Conservation (phyloP, 2,797 vertebrate species). For the Schizopygopsis malacanthus region DNA sequence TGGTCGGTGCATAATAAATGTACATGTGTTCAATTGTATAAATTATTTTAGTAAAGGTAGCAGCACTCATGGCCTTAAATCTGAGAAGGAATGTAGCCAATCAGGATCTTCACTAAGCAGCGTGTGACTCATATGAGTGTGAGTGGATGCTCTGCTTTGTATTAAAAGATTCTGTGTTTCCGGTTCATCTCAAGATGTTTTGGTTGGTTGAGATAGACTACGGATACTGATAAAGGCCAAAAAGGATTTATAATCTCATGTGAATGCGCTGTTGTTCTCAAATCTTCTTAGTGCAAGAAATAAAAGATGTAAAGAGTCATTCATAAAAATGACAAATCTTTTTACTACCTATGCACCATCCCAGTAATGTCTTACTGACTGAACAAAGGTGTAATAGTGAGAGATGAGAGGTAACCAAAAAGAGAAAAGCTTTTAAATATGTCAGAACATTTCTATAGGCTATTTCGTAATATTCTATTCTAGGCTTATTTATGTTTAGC, state of each 20-base stretch:
- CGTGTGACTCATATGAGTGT: neutral
- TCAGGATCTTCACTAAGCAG: neutral
- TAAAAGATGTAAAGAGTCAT: neutral
- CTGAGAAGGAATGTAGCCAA: neutral
- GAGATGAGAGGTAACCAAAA: neutral
- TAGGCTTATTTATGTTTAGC: neutral
- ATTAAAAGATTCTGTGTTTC: constrained; percentile 41
- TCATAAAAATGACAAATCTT: neutral
- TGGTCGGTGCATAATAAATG: too few relatives aligned
- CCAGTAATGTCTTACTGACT: neutral
- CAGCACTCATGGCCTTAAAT: neutral
- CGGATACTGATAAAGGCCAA: constrained; percentile 49
- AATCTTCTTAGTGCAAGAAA: neutral
- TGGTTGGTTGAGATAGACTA: constrained; percentile 45
- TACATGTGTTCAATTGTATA: neutral
- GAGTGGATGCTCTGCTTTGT: constrained; percentile 31
- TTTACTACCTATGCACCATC: neutral
- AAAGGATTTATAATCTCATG: neutral
- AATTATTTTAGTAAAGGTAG: neutral
- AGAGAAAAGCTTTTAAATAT: neutral
- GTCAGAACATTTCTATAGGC: neutral
- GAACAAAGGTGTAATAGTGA: neutral
- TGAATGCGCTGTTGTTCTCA: neutral
- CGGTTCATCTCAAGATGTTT: constrained; percentile 48
- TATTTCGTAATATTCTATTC: neutral